A percentile compares a stretch with the other conserved stretches of the same genome.
These are phyloP conservation scores for Hippocampus mohnikei DNA, from an alignment of 2,113 vertebrate species.

Conservation along the genomic window DNA sequence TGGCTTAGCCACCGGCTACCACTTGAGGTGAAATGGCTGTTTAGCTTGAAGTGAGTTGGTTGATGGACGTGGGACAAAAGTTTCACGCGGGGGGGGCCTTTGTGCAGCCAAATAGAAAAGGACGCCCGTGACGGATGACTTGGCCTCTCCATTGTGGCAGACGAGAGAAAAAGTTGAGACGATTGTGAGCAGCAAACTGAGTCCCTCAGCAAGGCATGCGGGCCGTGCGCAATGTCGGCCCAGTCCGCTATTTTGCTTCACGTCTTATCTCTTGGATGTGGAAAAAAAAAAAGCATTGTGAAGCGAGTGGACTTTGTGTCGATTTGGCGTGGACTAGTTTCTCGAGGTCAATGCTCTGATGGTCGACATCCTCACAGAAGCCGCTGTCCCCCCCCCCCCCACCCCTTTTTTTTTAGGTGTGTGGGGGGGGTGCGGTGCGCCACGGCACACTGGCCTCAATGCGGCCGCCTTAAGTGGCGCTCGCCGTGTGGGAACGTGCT, in stretches of 20 bases:
- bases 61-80: background rate
- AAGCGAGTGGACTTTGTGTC: conserved; percentile 7
- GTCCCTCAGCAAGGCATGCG: conserved; percentile 16
- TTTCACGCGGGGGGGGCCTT: background rate
- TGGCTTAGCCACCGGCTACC: background rate
- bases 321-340: background rate
- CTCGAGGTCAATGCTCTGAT: background rate
- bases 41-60: background rate
- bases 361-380: background rate
- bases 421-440: background rate
- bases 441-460: background rate
- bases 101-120: no score
- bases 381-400: background rate
- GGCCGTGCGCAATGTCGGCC: background rate
- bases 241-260: background rate
- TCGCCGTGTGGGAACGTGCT: conserved; percentile 37
- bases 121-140: no score
- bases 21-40: background rate
- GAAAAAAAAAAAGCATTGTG: conserved; percentile 11
- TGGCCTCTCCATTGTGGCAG: no score
- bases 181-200: background rate
- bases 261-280: background rate
- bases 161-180: background rate
- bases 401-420: background rate
- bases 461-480: background rate